Evolutionary conservation across 2,113 vertebrate genomes (phyloP).

Genomic region (Barnardius zonarius): DNA sequence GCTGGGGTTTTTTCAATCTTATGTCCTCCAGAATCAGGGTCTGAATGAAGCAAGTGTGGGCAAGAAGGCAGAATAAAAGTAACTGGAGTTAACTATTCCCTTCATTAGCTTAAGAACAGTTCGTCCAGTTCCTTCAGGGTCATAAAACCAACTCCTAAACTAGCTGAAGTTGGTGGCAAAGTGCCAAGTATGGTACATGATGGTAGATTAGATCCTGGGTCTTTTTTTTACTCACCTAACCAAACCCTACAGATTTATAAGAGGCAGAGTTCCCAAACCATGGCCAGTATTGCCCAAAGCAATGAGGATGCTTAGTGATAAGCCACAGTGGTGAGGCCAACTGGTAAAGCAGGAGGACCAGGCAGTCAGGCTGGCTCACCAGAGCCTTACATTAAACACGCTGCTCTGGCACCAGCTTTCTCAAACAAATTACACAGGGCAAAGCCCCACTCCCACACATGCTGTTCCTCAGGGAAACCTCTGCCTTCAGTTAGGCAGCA

Average conservation of each 20-base stretch:
- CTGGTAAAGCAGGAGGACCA: neutral
- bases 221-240: neutral
- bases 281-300: neutral
- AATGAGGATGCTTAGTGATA: neutral
- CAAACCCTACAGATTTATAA: neutral
- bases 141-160: neutral
- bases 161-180: neutral
- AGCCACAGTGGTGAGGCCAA: neutral
- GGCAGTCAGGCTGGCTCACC: neutral
- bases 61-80: neutral
- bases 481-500: neutral
- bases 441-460: neutral
- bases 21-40: neutral
- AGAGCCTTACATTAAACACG: rapidly evolving
- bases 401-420: neutral
- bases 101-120: neutral
- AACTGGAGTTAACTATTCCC: neutral
- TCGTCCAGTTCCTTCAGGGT: neutral
- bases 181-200: rapidly evolving
- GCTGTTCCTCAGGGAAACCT: neutral
- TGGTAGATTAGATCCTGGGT: neutral
- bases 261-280: neutral
- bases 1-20: rapidly evolving
- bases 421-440: neutral
- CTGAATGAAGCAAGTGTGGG: neutral